phyloP scores from a whole-genome alignment of 2,888 invertebrate genomes.

The Synergus gifuensis region DNA sequence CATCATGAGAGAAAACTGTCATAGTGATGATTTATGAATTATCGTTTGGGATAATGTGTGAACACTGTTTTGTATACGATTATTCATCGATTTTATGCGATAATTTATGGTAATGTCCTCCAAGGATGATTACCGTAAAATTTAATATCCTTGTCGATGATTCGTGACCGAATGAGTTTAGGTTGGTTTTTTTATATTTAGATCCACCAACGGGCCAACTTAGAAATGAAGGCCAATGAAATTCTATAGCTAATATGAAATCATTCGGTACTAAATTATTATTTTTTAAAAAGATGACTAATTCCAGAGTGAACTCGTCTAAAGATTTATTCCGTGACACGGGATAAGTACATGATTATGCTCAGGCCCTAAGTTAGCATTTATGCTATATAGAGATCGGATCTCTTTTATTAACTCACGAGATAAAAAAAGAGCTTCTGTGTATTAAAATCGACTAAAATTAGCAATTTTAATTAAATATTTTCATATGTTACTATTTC shows the following conservation, averaged over 20 bases:
- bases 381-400: no score
- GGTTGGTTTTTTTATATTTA: neutral
- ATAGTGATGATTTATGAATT: neutral
- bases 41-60: slow-evolving; percentile 6
- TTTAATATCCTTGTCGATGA: slow-evolving; percentile 21
- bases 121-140: slow-evolving; percentile 8
- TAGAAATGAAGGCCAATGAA: slow-evolving; percentile 5
- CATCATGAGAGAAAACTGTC: neutral
- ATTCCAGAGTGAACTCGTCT: neutral
- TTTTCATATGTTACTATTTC: no score
- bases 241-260: neutral
- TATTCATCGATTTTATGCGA: slow-evolving; percentile 11
- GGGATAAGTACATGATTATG: no score
- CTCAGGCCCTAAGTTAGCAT: no score
- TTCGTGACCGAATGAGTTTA: slow-evolving; percentile 11
- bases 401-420: no score
- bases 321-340: no score
- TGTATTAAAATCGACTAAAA: neutral
- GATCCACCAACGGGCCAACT: neutral
- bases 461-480: neutral
- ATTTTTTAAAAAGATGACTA: neutral
- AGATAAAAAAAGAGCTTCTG: neutral
- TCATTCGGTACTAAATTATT: neutral
- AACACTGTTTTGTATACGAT: slow-evolving; percentile 7
- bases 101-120: slow-evolving; percentile 20